Evolutionary conservation across 2,113 vertebrate genomes (phyloP).

Genomic region (Bubo bubo): DNA sequence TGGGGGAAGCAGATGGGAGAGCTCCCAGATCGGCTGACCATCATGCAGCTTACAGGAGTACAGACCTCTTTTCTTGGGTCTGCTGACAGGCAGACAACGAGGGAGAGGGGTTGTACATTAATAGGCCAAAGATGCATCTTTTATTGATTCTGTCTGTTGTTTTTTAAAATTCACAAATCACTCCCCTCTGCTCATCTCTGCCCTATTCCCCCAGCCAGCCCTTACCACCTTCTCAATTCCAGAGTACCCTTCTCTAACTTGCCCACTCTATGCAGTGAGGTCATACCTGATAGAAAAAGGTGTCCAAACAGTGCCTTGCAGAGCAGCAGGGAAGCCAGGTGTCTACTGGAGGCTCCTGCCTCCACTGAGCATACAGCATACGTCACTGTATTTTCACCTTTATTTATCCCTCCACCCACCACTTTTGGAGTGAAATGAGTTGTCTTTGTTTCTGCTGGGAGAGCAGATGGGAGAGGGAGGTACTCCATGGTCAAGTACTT

Average conservation of each 20-base stretch:
- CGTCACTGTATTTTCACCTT: not conserved
- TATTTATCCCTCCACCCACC: not conserved
- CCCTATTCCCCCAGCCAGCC: not conserved
- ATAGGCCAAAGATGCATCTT: not conserved
- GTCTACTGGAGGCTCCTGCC: not conserved
- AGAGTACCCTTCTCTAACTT: not conserved
- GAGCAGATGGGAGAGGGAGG: not conserved
- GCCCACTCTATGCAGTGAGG: rapidly evolving
- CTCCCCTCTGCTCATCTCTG: not conserved
- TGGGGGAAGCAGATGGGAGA: rapidly evolving
- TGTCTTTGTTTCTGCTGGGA: not conserved
- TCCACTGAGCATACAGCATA: not conserved
- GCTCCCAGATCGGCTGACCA: not conserved
- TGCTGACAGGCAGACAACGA: not conserved
- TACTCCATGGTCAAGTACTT: not conserved
- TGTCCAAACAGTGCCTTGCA: not conserved
- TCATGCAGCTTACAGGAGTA: not conserved
- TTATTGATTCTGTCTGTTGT: not conserved
- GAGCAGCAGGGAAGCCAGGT: not conserved
- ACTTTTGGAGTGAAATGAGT: not conserved
- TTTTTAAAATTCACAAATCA: not conserved
- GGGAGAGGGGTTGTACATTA: rapidly evolving
- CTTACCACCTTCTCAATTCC: rapidly evolving
- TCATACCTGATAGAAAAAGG: not conserved
- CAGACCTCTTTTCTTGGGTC: not conserved